These are phyloP conservation scores for Phylloscopus whistleri DNA, from an alignment of 2,113 vertebrate species.

Conservation along the genomic window DNA sequence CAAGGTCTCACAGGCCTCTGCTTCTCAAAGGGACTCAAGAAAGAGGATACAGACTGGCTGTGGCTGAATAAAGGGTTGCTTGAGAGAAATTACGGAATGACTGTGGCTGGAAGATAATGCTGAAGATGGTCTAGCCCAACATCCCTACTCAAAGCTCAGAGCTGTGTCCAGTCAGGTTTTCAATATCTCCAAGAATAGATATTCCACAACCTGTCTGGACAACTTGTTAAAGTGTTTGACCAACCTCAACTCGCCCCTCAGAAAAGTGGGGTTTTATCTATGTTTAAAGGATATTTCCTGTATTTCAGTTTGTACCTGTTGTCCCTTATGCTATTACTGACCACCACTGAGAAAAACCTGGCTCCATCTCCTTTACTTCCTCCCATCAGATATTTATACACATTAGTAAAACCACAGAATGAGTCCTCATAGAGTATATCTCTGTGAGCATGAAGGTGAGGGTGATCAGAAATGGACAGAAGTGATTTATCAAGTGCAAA, in stretches of 20 bases:
- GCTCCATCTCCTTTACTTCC: not conserved
- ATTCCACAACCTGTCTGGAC: not conserved
- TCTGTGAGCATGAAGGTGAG: not conserved
- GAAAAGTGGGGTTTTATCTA: not conserved
- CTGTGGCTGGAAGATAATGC: not conserved
- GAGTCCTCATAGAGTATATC: not conserved
- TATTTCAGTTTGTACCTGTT: not conserved
- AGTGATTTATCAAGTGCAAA: not conserved
- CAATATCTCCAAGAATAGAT: not conserved
- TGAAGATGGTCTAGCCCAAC: not conserved
- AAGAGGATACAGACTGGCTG: not conserved
- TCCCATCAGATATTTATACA: not conserved
- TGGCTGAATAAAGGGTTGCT: not conserved
- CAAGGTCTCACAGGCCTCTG: not conserved
- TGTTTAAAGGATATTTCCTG: not conserved
- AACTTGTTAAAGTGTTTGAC: not conserved
- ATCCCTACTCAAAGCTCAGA: not conserved
- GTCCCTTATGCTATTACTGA: not conserved
- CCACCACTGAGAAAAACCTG: accelerated
- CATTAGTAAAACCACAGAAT: not conserved
- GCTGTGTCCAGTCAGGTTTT: not conserved
- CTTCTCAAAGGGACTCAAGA: not conserved
- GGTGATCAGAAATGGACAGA: not conserved
- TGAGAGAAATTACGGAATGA: not conserved
- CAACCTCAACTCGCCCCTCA: accelerated